A percentile compares a stretch with the other conserved stretches of the same genome.
Evolutionary conservation across 53 echinoderm and acorn worm species (phyloP).

Genomic region (Astropecten irregularis): DNA sequence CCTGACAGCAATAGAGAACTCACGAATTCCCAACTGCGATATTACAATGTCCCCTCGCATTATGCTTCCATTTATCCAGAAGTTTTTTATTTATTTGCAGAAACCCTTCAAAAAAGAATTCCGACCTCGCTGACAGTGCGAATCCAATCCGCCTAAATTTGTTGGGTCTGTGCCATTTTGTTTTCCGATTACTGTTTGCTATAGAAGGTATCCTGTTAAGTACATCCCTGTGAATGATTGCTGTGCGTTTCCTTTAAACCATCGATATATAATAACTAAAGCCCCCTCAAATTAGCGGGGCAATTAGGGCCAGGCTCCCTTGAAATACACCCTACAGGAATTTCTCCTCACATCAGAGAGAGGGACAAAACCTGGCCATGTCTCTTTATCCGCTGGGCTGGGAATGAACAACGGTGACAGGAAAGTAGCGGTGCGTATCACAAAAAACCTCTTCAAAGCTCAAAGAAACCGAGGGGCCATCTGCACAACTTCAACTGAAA

Average conservation of each 20-base stretch:
- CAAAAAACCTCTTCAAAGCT: neutral
- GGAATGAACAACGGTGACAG: constrained; percentile 3
- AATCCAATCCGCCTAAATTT: constrained; percentile 33
- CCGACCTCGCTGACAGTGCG: constrained; percentile 39
- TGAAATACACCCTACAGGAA: neutral
- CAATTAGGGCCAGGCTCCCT: constrained; percentile 36
- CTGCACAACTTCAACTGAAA: constrained; percentile 50
- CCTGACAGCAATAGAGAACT: too few species aligned
- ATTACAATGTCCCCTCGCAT: neutral
- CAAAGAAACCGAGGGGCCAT: constrained; percentile 30
- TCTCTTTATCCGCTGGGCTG: neutral
- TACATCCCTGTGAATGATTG: constrained; percentile 19
- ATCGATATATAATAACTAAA: constrained; percentile 31
- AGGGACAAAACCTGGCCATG: constrained; percentile 12
- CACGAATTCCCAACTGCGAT: too few species aligned
- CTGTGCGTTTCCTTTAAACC: neutral
- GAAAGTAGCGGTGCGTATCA: neutral
- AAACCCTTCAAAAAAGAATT: neutral
- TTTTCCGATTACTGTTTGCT: constrained; percentile 30
- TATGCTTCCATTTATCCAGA: neutral
- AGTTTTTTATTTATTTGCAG: neutral
- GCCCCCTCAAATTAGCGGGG: constrained; percentile 25
- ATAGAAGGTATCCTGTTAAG: constrained; percentile 23
- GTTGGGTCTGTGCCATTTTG: constrained; percentile 32
- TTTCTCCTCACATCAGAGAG: neutral